Base-by-base conservation (phyloP, 1,140 invertebrate species). In the Orius insidiosus region DNA sequence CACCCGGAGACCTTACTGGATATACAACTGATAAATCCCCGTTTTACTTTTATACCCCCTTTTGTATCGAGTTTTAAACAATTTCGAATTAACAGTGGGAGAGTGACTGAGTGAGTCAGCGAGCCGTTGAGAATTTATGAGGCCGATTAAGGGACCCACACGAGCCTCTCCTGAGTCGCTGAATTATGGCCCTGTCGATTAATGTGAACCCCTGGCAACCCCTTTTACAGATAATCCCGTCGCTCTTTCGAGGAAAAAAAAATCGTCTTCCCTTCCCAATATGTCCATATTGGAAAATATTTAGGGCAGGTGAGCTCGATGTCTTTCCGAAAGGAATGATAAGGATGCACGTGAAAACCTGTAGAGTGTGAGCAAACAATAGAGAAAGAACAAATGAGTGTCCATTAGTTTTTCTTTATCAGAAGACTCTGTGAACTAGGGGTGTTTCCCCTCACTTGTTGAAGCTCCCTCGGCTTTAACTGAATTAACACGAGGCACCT, bases 101-200 rank as follows among this genome's bases (percentile, higher is more conserved):
- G 41, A 30, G 41, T 43, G 41, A 43, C 18, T 43, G 41, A 43
- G 41, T 43, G 41, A 43, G 19, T 43, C 41, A 43, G 41, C 41
- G 16, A 43, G 41, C 18, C 41, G 41, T 43, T 43, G 41, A 43
- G 41, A 43, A 43, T 43, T 43, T 43, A 43, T 43, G 41, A 43
- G 41, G 18, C 41, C 41, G 41, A 43, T 43, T 43, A 43, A 40
- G 16, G 41, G 41, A 30, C 31, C 41, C 41, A 43, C 41, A 43
- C 41, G 41, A 43, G 41, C 13, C 41, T 43, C 16, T 11, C 16
- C 19, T 14, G 41, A 43, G 41, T 31, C 41, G 24, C 41, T 43
- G 41, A 43, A 43, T 43, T 43, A 43, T 43, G 41, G 31, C 41
- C 41, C 41, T 43, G 41, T 43, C 41, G 41, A 43, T 43, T 43